These are phyloP conservation scores for Euborellia annulipes DNA, from an alignment of 1,140 invertebrate genomes.

Conservation along the genomic window DNA sequence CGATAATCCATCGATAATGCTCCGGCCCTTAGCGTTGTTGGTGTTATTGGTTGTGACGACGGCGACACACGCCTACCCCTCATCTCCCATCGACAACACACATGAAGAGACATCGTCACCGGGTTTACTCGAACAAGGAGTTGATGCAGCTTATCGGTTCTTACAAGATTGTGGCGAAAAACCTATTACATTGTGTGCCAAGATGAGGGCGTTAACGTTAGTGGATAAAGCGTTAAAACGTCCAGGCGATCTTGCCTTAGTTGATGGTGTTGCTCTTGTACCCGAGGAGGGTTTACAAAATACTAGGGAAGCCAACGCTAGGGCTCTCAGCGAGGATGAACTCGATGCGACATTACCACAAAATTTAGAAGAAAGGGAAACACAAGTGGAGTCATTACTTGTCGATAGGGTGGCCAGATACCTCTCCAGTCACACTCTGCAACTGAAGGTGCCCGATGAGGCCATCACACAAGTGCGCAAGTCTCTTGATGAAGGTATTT, in stretches of 20 bases:
- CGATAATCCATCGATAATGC: no score
- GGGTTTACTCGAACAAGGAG: slow-evolving; percentile 24
- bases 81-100: neutral
- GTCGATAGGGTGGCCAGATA: slow-evolving; percentile 55
- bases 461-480: slow-evolving; percentile 48
- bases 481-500: slow-evolving; percentile 38
- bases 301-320: slow-evolving; percentile 23
- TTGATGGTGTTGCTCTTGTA: slow-evolving; percentile 52
- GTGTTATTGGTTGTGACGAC: neutral
- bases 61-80: neutral
- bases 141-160: slow-evolving; percentile 41
- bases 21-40: neutral
- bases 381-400: slow-evolving; percentile 56
- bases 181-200: slow-evolving; percentile 53
- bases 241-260: slow-evolving; percentile 34
- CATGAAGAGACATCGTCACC: slow-evolving; percentile 1
- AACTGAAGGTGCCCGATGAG: slow-evolving; percentile 54
- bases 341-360: slow-evolving; percentile 38
- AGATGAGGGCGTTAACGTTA: slow-evolving; percentile 45
- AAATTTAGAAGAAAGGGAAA: slow-evolving; percentile 51
- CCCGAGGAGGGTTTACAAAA: slow-evolving; percentile 29
- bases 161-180: slow-evolving; percentile 48
- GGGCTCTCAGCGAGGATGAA: slow-evolving; percentile 34
- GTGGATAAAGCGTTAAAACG: slow-evolving; percentile 39
- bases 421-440: slow-evolving; percentile 58